These are phyloP conservation scores for Clarias fuscus DNA, from an alignment of 2,797 vertebrate species.

Conservation along the genomic window DNA sequence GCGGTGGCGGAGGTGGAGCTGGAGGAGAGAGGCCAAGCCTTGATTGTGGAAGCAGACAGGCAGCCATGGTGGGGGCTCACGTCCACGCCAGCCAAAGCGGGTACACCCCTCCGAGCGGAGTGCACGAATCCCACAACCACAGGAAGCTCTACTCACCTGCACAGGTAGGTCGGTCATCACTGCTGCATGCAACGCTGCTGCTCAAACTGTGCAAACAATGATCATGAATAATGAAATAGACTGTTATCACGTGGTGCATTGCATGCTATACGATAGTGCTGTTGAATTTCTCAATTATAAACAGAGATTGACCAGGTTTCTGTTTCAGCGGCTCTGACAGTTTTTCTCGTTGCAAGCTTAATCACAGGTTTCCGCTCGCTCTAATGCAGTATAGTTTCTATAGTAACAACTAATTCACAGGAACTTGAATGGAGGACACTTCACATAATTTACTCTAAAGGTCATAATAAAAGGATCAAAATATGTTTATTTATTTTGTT, in stretches of 20 bases:
- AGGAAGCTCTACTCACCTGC: constrained; percentile 86
- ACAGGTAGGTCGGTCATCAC: constrained; percentile 76
- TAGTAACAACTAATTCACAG: neutral
- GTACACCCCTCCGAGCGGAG: constrained; percentile 24
- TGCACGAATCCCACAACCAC: constrained; percentile 70
- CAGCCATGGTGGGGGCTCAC: constrained; percentile 40
- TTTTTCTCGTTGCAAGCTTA: neutral
- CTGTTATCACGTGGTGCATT: neutral
- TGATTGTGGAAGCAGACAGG: constrained; percentile 28
- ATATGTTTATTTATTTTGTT: neutral
- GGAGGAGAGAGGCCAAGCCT: constrained; percentile 24
- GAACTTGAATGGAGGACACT: neutral
- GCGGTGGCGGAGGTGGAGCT: constrained; percentile 54
- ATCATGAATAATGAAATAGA: neutral
- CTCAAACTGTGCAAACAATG: neutral
- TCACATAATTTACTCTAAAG: neutral
- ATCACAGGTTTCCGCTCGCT: neutral
- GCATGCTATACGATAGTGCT: neutral
- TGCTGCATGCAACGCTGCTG: neutral
- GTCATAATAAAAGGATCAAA: neutral
- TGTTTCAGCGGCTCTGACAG: neutral
- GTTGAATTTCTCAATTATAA: neutral
- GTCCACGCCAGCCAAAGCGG: constrained; percentile 45
- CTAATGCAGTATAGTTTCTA: neutral
- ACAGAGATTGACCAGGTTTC: neutral